These are phyloP conservation scores for Apteryx mantelli DNA, from an alignment of 2,113 vertebrate genomes.

Conservation along the genomic window DNA sequence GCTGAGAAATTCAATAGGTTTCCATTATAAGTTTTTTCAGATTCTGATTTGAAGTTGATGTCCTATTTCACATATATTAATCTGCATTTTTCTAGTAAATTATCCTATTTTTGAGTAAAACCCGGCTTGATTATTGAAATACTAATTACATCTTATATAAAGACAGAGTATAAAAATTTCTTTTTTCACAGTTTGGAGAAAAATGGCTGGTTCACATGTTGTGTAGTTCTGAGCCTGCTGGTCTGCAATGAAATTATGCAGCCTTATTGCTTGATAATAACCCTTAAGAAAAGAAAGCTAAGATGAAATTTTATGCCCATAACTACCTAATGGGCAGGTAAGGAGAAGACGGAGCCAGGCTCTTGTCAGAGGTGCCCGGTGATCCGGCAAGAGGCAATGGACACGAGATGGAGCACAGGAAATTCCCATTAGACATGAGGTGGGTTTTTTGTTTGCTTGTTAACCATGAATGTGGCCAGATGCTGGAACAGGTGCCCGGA, in stretches of 20 bases:
- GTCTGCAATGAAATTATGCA: background rate
- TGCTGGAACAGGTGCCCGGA: background rate
- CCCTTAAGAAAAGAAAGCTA: background rate
- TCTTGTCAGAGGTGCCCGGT: background rate
- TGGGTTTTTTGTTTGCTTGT: background rate
- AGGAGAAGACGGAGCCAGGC: background rate
- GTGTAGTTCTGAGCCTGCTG: background rate
- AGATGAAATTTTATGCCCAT: background rate
- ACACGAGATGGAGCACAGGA: background rate
- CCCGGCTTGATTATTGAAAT: background rate
- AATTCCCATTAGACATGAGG: background rate
- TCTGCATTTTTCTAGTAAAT: background rate
- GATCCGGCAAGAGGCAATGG: background rate
- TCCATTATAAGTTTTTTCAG: background rate
- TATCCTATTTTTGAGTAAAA: background rate
- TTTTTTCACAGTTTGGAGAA: background rate
- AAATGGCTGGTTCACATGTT: background rate
- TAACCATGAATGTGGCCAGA: fast-evolving
- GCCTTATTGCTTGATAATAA: background rate
- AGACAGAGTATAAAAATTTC: background rate
- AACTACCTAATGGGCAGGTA: background rate
- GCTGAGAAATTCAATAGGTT: background rate
- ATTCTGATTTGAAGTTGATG: background rate
- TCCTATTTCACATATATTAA: background rate
- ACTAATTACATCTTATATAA: background rate